phyloP scores from a whole-genome alignment of 2,797 vertebrate genomes.

The Tympanoctomys barrerae region DNA sequence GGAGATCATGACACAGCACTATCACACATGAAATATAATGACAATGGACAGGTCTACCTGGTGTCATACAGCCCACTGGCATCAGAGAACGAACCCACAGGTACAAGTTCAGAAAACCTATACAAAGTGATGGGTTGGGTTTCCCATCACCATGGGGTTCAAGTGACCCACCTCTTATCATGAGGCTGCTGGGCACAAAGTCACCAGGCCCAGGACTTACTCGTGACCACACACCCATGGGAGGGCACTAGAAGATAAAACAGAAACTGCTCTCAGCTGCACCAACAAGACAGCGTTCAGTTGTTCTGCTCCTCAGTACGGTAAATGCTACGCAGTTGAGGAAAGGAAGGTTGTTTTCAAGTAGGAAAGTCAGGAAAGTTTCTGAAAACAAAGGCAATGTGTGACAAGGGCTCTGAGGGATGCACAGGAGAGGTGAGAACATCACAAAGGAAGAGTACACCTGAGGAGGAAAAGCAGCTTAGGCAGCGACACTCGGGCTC shows the following conservation, averaged over 20 bases:
- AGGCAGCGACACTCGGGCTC: not conserved
- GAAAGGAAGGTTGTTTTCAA: not conserved
- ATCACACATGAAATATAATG: not conserved
- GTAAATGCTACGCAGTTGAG: not conserved
- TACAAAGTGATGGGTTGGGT: not conserved
- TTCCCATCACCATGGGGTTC: no score
- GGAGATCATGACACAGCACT: not conserved
- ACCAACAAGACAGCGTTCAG: not conserved
- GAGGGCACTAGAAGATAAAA: not conserved
- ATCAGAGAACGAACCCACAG: not conserved
- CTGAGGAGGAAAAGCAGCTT: not conserved
- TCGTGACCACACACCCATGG: not conserved
- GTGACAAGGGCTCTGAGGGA: not conserved
- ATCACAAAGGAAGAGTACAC: no score
- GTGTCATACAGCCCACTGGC: not conserved
- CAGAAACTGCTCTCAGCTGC: not conserved
- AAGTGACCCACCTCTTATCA: not conserved
- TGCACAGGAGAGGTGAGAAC: no score
- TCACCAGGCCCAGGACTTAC: fast-evolving
- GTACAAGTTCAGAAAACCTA: not conserved
- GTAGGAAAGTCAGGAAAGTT: not conserved
- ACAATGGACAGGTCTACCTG: not conserved
- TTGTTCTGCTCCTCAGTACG: not conserved
- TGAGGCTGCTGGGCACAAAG: fast-evolving
- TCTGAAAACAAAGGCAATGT: no score